Evolutionary conservation across 1,140 invertebrate species (phyloP).

Genomic region (Drosophila serrata): DNA sequence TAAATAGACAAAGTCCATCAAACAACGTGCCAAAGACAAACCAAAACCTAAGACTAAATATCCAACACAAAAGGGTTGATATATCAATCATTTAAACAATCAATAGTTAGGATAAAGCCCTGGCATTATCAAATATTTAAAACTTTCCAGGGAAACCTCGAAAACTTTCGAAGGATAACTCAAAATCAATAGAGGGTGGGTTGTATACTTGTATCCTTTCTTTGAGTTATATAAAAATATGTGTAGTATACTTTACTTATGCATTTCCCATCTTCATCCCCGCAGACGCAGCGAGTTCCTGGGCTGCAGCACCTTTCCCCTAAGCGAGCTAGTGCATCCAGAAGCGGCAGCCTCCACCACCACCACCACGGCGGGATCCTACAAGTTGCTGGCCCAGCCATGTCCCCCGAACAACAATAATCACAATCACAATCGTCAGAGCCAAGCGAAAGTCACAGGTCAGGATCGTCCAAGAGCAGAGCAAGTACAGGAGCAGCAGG

Average conservation of each 20-base stretch:
- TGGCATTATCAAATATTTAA: neutral
- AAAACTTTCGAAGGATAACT: neutral
- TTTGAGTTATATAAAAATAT: neutral
- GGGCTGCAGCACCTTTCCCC: slow-evolving; percentile 92
- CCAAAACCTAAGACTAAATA: neutral
- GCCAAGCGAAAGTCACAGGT: slow-evolving; percentile 12
- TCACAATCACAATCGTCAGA: slow-evolving; percentile 4
- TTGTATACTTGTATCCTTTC: neutral
- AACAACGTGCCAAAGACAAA: slow-evolving; percentile 5
- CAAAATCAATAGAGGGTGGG: slow-evolving; percentile 2
- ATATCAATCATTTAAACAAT: neutral
- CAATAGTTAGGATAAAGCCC: neutral
- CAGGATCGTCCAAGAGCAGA: neutral
- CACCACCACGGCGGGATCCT: slow-evolving; percentile 85
- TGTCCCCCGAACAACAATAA: slow-evolving; percentile 48
- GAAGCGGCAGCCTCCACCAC: slow-evolving; percentile 86
- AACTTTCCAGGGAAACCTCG: slow-evolving; percentile 2
- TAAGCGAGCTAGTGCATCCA: slow-evolving; percentile 88
- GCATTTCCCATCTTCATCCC: slow-evolving; percentile 57
- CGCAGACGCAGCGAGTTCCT: slow-evolving; percentile 91
- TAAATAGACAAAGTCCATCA: slow-evolving; percentile 61
- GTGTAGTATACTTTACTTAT: neutral
- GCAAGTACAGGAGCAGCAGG: neutral
- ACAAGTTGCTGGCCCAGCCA: slow-evolving; percentile 86
- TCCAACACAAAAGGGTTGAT: neutral